Base-by-base conservation (phyloP, 2,113 vertebrate genomes). In the Ammodytes marinus region DNA sequence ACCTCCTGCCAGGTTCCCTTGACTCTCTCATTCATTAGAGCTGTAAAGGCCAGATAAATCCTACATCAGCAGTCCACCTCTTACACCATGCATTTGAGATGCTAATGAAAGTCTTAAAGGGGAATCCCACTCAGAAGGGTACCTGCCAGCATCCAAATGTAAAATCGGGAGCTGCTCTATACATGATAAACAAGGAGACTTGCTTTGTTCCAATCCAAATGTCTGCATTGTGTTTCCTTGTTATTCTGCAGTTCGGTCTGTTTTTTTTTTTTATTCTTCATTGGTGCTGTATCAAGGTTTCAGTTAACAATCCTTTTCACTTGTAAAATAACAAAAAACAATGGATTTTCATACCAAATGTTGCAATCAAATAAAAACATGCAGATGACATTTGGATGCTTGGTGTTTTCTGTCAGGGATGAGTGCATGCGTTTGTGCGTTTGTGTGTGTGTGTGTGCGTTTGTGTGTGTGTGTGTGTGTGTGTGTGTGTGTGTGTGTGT, bases 21-120 rank as follows among this genome's bases (percentile, higher is more conserved):
- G 54, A 72, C 71, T 46, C 1, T 69, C 72, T 87, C 71, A 40
- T 87, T 83, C 83, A 89, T 90, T 89, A 85, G 61, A 81, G 47
- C 74, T 47, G 59, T 60, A 83, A 73, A 82, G 60, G 40, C 40
- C 2, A 3, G 10, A 59, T 17, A 84, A 83, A 76, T 55, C 79
- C 45, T 57, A 8, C 9, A 63, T 91, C 90, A 89, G 87, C 88
- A 84, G 52, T 88, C 66, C 64, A 66, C 35, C 74, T 79, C 83
- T 78, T 37, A 39, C 53, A 69, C 58, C 54, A 58, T 27, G 27
- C 27, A 27, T 68, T 77, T 80, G 65, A 49, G 57, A 79, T 69
- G 74, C 50, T 65, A 72, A 81, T 86, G 58, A 27, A 1, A 61
- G 59, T 74, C 73, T 79, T 83, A 79, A 79, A 74, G 63, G 43